These are phyloP conservation scores for Scaptomyza caliginosa DNA, from an alignment of 2,888 invertebrate species.

Conservation along the genomic window DNA sequence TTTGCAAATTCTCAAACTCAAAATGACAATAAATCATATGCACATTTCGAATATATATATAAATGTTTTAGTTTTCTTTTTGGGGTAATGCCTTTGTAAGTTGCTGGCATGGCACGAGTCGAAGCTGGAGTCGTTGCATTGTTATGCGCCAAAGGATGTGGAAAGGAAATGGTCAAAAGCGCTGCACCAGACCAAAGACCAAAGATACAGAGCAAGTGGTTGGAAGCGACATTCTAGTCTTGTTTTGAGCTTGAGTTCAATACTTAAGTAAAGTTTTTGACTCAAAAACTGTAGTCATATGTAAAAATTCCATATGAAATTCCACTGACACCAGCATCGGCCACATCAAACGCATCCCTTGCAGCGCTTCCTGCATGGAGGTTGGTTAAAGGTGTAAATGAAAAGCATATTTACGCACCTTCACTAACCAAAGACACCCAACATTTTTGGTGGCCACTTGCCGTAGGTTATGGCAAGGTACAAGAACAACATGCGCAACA, in stretches of 20 bases:
- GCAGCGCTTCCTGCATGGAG: slow-evolving; percentile 36
- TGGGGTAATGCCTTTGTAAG: slow-evolving; percentile 55
- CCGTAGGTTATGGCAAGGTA: slow-evolving; percentile 48
- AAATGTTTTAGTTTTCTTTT: slow-evolving; percentile 2
- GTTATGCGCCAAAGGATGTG: slow-evolving; percentile 56
- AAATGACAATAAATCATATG: slow-evolving; percentile 80
- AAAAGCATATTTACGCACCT: slow-evolving; percentile 72
- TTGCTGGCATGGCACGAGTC: slow-evolving; percentile 66
- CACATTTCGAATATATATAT: slow-evolving; percentile 42
- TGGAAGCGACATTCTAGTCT: neutral
- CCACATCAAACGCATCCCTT: slow-evolving; percentile 61
- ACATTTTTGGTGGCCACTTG: slow-evolving; percentile 43
- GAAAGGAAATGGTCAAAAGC: slow-evolving; percentile 27
- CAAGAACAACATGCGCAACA: slow-evolving; percentile 26
- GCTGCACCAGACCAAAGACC: slow-evolving; percentile 7
- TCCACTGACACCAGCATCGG: slow-evolving; percentile 37
- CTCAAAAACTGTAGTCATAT: neutral
- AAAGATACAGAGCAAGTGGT: slow-evolving; percentile 18
- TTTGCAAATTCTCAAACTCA: slow-evolving; percentile 78
- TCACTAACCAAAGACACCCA: slow-evolving; percentile 11
- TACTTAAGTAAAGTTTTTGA: too few relatives aligned
- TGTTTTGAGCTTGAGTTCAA: neutral
- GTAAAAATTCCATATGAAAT: slow-evolving; percentile 11
- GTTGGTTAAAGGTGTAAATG: slow-evolving; percentile 68
- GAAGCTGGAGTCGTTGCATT: slow-evolving; percentile 64